Evolutionary conservation across 2,888 invertebrate genomes (phyloP).

Genomic region (Dastarcus helophoroides): DNA sequence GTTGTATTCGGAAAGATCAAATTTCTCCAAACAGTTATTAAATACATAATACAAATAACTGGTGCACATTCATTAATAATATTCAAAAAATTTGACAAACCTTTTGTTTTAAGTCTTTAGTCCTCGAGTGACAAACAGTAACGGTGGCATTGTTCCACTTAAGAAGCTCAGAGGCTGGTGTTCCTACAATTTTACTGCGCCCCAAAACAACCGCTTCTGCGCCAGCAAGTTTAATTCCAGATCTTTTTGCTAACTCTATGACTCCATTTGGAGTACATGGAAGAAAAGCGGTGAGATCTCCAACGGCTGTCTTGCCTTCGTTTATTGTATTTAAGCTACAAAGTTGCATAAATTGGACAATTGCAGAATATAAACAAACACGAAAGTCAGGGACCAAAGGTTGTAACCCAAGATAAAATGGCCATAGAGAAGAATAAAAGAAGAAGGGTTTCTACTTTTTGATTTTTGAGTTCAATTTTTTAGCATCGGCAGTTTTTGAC

Average conservation of each 20-base stretch:
- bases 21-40: conserved; percentile 1
- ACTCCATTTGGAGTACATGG: conserved; percentile 97
- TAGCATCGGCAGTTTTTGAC: too few species aligned
- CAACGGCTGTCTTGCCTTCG: conserved; percentile 84
- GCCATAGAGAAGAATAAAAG: too few species aligned
- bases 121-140: conserved; percentile 93
- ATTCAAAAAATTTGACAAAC: conserved; percentile 36
- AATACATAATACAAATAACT: conserved; percentile 1
- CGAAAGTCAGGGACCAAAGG: conserved; percentile 1
- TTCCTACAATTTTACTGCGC: conserved; percentile 95
- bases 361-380: not conserved
- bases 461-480: too few species aligned
- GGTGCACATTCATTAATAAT: not conserved
- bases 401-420: not conserved
- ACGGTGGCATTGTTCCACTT: conserved; percentile 97
- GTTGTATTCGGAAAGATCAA: too few species aligned
- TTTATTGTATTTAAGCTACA: conserved; percentile 75
- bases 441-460: too few species aligned
- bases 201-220: conserved; percentile 88
- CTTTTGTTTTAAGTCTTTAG: conserved; percentile 64
- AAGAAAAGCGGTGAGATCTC: conserved; percentile 79
- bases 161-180: conserved; percentile 85
- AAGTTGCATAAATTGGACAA: too few species aligned
- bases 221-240: conserved; percentile 67
- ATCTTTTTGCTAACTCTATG: conserved; percentile 77